phyloP scores from a whole-genome alignment of 2,888 invertebrate genomes.

The Melangyna quadrimaculata region DNA sequence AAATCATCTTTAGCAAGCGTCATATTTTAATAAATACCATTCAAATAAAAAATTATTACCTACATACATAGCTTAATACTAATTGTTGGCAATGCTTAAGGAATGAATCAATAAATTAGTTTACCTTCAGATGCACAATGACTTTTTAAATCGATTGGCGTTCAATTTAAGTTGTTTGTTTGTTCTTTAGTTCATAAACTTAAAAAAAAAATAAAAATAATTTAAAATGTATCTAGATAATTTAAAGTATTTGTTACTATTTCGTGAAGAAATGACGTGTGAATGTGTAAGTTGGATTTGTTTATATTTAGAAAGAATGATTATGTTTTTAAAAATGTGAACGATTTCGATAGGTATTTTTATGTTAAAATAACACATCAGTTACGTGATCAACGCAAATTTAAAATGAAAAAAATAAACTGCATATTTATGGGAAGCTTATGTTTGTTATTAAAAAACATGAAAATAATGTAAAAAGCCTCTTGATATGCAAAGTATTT shows the following conservation, averaged over 20 bases:
- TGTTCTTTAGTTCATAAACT: not conserved
- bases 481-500: not conserved
- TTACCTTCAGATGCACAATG: conserved; percentile 19
- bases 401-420: not conserved
- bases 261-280: conserved; percentile 30
- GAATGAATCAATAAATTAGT: conserved; percentile 16
- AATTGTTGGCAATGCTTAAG: conserved; percentile 9
- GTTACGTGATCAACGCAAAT: not conserved
- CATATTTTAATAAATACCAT: not conserved
- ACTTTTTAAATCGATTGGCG: conserved; percentile 20
- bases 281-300: conserved; percentile 37
- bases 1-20: not conserved
- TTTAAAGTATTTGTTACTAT: conserved; percentile 36
- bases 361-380: not conserved
- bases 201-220: not conserved
- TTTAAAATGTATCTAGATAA: conserved; percentile 42
- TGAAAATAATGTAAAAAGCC: not conserved
- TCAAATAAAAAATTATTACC: not conserved
- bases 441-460: not conserved
- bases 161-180: not conserved
- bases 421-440: not conserved
- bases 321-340: not conserved
- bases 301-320: not conserved
- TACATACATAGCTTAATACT: not conserved
- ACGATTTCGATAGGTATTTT: not conserved